Evolutionary conservation across 2,797 vertebrate species (phyloP), one percentile per base, ranked within the genome.

Genomic region (Malacoraja senta): DNA sequence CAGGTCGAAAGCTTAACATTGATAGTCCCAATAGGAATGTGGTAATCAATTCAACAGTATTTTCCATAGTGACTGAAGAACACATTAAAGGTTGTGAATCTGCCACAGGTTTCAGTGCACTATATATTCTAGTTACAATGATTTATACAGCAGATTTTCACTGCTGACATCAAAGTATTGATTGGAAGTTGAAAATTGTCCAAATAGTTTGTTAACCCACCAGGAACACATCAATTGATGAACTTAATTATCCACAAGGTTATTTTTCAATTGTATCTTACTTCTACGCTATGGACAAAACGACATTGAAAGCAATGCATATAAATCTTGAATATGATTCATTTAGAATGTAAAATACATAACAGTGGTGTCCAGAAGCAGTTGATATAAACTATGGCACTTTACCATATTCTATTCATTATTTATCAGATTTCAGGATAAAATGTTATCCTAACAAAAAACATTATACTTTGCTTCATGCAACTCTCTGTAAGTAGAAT

Each of bases 1-100:
- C 84, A 88, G 84, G 84, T 88, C 84, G 35, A 35, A 68, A 88
- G 84, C 65, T 63, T 88, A 88, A 88, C 68, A 88, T 88, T 88
- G 84, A 88, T 88, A 19, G 61, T 88, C n/a, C 61, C 17, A 68
- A 65, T 63, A 35, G 84, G 84, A 88, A 88, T 88, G 61, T 88
- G n/a, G 61, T 68, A 63, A 32, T 17, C 35, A 88, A 88, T 88
- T 88, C 84, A 88, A 35, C 19, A 88, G 63, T 17, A 88, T 68
- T 88, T 68, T 88, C n/a, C 61, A 88, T 24, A 63, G 84, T 8
- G n/a, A 88, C 63, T 24, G 65, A 88, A 68, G n/a, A 32, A 68
- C n/a, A 68, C n/a, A 35, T 68, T 35, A 21, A 68, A 88, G 84
- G 32, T 68, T 35, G 61, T 21, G 63, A 63, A 32, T 68, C 35